These are phyloP conservation scores for Lepilemur septentrionalis DNA, from an alignment of 2,797 vertebrate genomes.

Conservation along the genomic window DNA sequence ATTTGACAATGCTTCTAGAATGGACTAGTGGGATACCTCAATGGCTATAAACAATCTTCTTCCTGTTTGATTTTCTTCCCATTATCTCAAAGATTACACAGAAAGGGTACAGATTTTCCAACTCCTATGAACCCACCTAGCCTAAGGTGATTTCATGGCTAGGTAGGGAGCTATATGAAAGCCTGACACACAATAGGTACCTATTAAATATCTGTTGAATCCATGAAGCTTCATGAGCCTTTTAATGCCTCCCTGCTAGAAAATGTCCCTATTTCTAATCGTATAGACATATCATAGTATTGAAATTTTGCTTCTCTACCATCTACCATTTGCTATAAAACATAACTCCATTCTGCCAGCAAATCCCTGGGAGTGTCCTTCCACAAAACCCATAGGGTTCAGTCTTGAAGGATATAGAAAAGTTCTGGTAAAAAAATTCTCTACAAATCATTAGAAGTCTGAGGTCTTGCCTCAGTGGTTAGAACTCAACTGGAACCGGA, in stretches of 20 bases:
- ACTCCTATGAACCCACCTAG: neutral
- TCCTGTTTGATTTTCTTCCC: neutral
- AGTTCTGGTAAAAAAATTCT: conserved; percentile 37
- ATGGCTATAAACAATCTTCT: neutral
- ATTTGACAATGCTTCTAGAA: neutral
- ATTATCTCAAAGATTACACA: neutral
- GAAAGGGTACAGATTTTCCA: neutral
- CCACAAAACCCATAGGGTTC: neutral
- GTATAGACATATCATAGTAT: neutral
- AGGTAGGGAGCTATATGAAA: neutral
- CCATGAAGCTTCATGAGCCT: neutral
- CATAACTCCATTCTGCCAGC: neutral
- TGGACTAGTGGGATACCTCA: neutral
- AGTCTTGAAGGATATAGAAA: neutral
- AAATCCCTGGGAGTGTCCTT: neutral
- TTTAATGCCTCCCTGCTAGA: neutral
- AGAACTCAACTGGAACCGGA: conserved; percentile 4
- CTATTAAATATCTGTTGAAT: neutral
- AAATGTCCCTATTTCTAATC: neutral
- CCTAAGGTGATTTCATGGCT: neutral
- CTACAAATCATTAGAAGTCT: conserved; percentile 49
- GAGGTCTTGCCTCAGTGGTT: neutral
- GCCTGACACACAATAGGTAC: neutral
- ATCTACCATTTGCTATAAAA: conserved; percentile 8
- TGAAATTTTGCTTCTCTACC: neutral